A percentile compares a stretch with the other conserved stretches of the same genome.
phyloP scores from a whole-genome alignment of 2,797 vertebrate species.

The Sphenodon punctatus region DNA sequence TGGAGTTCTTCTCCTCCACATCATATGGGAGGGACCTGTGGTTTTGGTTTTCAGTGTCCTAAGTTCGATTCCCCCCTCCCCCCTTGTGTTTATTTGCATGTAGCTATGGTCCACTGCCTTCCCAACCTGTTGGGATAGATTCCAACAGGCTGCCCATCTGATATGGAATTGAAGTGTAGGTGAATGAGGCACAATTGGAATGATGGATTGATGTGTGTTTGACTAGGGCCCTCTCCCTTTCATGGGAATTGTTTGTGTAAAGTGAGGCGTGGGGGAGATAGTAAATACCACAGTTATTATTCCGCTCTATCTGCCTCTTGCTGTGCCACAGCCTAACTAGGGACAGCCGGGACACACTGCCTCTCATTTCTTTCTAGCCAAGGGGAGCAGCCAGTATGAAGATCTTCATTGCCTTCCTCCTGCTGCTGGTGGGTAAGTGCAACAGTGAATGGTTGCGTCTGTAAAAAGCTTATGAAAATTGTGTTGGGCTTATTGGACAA shows the following conservation, averaged over 20 bases:
- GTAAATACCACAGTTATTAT: not conserved
- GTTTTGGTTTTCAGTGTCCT: too few relatives aligned
- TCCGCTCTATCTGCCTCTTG: not conserved
- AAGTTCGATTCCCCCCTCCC: too few relatives aligned
- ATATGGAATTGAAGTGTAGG: not conserved
- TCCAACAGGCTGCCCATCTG: not conserved
- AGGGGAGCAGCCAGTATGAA: not conserved
- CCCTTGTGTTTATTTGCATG: not conserved
- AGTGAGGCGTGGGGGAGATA: not conserved
- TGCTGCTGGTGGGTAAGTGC: constrained; percentile 7
- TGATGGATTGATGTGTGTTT: not conserved
- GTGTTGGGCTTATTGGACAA: not conserved
- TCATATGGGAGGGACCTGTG: too few relatives aligned
- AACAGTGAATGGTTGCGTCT: not conserved
- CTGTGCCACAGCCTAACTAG: not conserved
- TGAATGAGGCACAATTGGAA: not conserved
- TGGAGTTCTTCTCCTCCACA: too few relatives aligned
- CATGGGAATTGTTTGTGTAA: not conserved
- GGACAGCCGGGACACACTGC: not conserved
- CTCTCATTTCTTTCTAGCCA: not conserved
- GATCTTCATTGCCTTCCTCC: not conserved
- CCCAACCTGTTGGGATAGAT: too few relatives aligned
- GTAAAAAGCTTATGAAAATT: not conserved
- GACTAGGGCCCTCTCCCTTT: not conserved
- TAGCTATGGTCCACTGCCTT: not conserved